Evolutionary conservation across 2,888 invertebrate species (phyloP).

Genomic region (Cistogaster globosa): DNA sequence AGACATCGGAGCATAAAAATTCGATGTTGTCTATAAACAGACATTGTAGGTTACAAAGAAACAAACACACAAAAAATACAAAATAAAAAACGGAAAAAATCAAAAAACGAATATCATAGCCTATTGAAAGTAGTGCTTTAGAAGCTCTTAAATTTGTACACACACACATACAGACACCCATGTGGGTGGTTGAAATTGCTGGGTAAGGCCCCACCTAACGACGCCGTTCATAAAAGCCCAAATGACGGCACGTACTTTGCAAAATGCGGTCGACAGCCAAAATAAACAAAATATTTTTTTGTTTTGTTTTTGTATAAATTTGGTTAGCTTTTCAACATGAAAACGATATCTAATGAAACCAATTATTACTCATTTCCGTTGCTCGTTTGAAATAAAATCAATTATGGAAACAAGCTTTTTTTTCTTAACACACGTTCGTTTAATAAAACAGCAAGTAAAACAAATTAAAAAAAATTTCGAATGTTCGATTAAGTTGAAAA

Average conservation of each 20-base stretch:
- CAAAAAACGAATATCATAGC: background rate
- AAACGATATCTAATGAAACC: conserved; percentile 67
- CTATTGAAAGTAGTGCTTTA: conserved; percentile 28
- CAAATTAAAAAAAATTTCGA: background rate
- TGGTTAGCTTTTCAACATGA: conserved; percentile 52
- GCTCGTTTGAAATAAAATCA: conserved; percentile 54
- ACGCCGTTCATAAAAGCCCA: conserved; percentile 38
- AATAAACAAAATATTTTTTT: conserved; percentile 47
- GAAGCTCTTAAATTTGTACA: conserved; percentile 31
- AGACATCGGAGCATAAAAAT: background rate
- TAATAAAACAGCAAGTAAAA: conserved; percentile 1
- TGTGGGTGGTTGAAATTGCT: conserved; percentile 51
- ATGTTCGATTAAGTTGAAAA: conserved; percentile 14
- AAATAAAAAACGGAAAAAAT: background rate
- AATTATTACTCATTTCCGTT: conserved; percentile 70
- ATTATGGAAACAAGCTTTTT: conserved; percentile 55
- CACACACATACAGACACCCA: background rate
- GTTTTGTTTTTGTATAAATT: conserved; percentile 16
- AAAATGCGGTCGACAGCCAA: conserved; percentile 66
- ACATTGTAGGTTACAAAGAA: background rate
- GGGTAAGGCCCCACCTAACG: conserved; percentile 18
- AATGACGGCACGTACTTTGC: conserved; percentile 57
- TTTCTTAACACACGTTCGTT: background rate
- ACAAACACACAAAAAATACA: background rate
- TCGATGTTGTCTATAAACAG: background rate